phyloP scores from a whole-genome alignment of 92 coral and sea anemone genomes.

The Actinernus sp. region DNA sequence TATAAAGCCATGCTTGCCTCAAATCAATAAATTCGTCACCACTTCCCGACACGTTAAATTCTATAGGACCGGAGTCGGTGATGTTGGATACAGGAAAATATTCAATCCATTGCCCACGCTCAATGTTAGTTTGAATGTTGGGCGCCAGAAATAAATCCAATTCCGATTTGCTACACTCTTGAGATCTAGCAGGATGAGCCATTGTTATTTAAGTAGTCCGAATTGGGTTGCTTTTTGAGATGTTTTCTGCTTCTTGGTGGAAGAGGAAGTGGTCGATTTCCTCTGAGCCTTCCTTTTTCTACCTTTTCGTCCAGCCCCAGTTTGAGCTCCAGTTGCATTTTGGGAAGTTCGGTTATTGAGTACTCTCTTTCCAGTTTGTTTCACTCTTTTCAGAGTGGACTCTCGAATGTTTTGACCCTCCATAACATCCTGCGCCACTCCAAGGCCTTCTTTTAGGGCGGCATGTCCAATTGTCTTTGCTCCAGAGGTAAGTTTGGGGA shows the following conservation, averaged over 20 bases:
- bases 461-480: background rate
- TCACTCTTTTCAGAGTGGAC: background rate
- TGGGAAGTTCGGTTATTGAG: background rate
- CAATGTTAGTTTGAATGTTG: slow-evolving; percentile 28
- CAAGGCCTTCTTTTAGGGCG: background rate
- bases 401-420: background rate
- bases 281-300: slow-evolving; percentile 19
- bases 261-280: slow-evolving; percentile 1
- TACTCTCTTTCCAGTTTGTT: background rate
- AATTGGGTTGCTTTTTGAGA: slow-evolving; percentile 4
- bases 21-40: slow-evolving; percentile 49
- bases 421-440: background rate
- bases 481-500: background rate
- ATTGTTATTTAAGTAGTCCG: background rate
- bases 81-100: slow-evolving; percentile 47
- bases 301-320: slow-evolving; percentile 6
- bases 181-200: slow-evolving; percentile 13
- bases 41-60: slow-evolving; percentile 33
- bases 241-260: slow-evolving; percentile 15
- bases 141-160: slow-evolving; percentile 26
- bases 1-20: slow-evolving; percentile 22
- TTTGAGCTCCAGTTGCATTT: slow-evolving; percentile 3
- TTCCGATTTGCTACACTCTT: slow-evolving; percentile 33
- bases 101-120: slow-evolving; percentile 26
- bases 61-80: slow-evolving; percentile 53